phyloP scores from a whole-genome alignment of 2,888 invertebrate genomes.

The Euproctis similis region DNA sequence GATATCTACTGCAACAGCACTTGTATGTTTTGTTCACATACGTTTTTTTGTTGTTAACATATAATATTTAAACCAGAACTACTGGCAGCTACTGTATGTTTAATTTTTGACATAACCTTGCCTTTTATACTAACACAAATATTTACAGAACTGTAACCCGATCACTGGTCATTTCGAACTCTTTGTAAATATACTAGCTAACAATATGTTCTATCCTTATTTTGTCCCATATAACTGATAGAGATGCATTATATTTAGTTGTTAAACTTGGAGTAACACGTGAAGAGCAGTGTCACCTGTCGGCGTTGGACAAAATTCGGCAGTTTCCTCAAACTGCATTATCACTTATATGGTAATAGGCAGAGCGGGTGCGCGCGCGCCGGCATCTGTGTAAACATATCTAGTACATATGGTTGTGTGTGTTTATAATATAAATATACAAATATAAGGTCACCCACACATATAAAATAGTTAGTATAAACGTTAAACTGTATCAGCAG shows the following conservation, averaged over 20 bases:
- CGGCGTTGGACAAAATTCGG: conserved; percentile 52
- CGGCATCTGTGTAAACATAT: conserved; percentile 50
- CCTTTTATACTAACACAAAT: conserved; percentile 29
- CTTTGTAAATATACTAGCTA: conserved; percentile 16
- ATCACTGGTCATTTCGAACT: conserved; percentile 16
- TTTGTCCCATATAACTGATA: conserved; percentile 6
- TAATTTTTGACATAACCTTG: conserved; percentile 40
- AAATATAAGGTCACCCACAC: conserved; percentile 3
- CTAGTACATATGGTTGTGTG: no score
- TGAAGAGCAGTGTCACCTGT: conserved; percentile 48
- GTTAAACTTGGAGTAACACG: conserved; percentile 24
- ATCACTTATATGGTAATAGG: conserved; percentile 59
- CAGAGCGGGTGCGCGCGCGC: conserved; percentile 43
- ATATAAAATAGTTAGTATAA: conserved; percentile 14
- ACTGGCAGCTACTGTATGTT: conserved; percentile 12
- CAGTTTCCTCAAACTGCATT: conserved; percentile 50
- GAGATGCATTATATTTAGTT: conserved; percentile 7
- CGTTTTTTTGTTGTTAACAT: neutral
- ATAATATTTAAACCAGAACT: neutral
- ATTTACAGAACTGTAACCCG: conserved; percentile 33
- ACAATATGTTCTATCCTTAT: conserved; percentile 11
- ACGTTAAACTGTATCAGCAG: conserved; percentile 43
- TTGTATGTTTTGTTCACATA: no score
- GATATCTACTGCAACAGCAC: no score
- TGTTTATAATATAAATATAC: conserved; percentile 12